Base-by-base conservation (phyloP, 2,113 vertebrate species). In the Siphamia tubifer region DNA sequence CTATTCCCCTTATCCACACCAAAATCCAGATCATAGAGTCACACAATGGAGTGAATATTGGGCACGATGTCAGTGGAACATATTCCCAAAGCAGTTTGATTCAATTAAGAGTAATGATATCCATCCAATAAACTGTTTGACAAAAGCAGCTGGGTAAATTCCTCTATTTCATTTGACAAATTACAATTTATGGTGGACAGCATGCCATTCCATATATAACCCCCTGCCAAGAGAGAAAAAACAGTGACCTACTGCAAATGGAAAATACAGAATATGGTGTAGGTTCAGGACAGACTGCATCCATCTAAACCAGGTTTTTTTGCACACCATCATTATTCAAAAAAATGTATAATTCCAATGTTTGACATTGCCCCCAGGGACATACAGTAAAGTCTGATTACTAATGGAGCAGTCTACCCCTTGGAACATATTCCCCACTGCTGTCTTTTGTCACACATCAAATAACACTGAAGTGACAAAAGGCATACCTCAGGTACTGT, bases 301-400 rank as follows among this genome's bases (percentile, higher is more conserved):
- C 34, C 51, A 67, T 69, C 36, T 52, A 36, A 53, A 30, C 11
- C 23, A 10, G 15, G 17, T 0, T 2, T 25, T 40, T 62, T 55
- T 40, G 36, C 45, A 79, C 81, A 83, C 74, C 76, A 55, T 49
- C 65, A 57, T 71, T 73, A 65, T 71, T 55, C 56, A 35, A 36
- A 70, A 78, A 69, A n/a, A n/a, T n/a, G n/a, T n/a, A 72, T 66
- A 83, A 73, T 65, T 84, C 53, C 40, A 77, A 23, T 20, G 39
- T 68, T 77, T 69, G 55, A 67, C 66, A 87, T 40, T 25, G 47
- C 36, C 16, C 51, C 39, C 28, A 67, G 56, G 51, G 79, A 79
- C 31, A 31, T 32, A 36, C 21, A 36, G 8, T 56, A 43, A 10
- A 39, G 32, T 71, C 44, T 1, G 8, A 47, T 70, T 76, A 51